Conservation (phyloP, 2,797 vertebrate species). For the Hemitrygon akajei region DNA sequence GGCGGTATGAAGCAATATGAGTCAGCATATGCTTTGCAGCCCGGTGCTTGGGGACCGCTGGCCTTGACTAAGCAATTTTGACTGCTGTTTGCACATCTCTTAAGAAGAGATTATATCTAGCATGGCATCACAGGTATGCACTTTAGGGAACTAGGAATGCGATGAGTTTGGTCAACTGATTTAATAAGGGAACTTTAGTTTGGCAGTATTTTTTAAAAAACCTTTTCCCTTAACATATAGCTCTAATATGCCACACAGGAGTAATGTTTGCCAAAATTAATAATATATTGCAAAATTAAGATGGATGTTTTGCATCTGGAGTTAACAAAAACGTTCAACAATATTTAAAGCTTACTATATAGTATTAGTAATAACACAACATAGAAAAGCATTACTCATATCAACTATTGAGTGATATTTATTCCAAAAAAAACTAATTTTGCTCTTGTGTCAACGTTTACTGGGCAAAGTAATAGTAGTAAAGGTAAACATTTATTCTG, state of each 20-base stretch:
- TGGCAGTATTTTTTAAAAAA: too few species aligned
- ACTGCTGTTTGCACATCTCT: not conserved
- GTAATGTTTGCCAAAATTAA: not conserved
- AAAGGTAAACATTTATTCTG: not conserved
- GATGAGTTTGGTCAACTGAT: not conserved
- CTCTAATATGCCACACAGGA: not conserved
- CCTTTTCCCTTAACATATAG: not conserved
- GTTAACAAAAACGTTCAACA: not conserved
- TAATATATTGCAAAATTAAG: not conserved
- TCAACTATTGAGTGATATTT: not conserved
- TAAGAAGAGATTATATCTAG: not conserved
- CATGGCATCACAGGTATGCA: not conserved
- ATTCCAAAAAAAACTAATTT: not conserved
- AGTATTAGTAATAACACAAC: not conserved
- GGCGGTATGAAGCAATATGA: too few species aligned
- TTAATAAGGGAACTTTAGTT: not conserved
- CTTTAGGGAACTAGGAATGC: not conserved
- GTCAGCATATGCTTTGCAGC: too few species aligned
- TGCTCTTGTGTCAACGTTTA: not conserved
- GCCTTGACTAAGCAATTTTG: not conserved
- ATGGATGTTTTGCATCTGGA: not conserved
- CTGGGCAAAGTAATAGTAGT: not conserved
- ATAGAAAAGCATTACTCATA: not conserved
- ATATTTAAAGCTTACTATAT: not conserved
- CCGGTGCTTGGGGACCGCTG: too few species aligned